A percentile compares a stretch with the other conserved stretches of the same genome.
Conservation (phyloP, 2,113 vertebrate species). For the Muntiacus muntjak region DNA sequence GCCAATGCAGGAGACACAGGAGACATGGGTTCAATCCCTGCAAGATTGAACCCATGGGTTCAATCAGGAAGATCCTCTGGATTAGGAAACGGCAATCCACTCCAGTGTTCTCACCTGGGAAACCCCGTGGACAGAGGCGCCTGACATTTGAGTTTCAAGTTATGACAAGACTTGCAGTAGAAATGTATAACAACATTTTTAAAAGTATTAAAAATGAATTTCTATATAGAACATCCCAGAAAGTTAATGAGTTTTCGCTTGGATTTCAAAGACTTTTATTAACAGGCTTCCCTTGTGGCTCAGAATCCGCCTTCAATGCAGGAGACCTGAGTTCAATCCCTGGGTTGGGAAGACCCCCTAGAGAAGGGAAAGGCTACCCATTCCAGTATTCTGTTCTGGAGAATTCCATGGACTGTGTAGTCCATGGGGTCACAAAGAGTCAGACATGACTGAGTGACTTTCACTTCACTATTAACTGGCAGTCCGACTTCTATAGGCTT, state of each 20-base stretch:
- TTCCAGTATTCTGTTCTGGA: neutral
- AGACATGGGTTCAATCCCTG: neutral
- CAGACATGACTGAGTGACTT: neutral
- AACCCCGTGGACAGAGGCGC: neutral
- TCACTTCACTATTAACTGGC: neutral
- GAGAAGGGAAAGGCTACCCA: neutral
- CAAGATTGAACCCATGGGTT: neutral
- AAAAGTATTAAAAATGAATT: neutral
- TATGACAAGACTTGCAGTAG: neutral
- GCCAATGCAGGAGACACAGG: neutral
- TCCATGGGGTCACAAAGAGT: neutral
- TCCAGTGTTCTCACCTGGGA: neutral
- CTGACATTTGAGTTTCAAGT: neutral
- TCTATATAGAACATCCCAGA: neutral
- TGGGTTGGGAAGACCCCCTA: neutral
- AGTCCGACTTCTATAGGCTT: neutral
- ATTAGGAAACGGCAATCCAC: neutral
- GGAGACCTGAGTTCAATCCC: neutral
- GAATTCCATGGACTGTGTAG: neutral
- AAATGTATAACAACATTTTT: neutral
- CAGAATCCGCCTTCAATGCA: neutral
- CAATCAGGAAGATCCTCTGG: neutral
- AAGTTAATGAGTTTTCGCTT: neutral
- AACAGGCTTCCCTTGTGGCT: neutral
- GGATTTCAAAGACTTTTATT: neutral